Percentiles rank a stretch among this genome's conserved stretches.
Evolutionary conservation across 2,888 invertebrate species (phyloP).

Genomic region (Lepas anatifera): DNA sequence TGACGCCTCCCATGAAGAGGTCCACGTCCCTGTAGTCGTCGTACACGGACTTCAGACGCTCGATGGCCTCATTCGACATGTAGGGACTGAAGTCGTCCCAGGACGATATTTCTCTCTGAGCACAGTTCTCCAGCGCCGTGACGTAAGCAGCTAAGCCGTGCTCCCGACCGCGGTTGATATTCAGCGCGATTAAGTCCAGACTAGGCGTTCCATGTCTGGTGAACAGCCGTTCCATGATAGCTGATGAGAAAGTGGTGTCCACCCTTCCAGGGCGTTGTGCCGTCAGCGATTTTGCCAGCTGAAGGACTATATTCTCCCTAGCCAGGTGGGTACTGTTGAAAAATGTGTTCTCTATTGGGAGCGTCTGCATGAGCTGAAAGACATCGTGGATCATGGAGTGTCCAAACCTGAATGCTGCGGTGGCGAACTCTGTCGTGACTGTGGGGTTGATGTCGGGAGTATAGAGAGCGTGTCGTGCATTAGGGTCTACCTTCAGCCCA

Average conservation of each 20-base stretch:
- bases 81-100: conserved; percentile 38
- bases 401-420: conserved; percentile 22
- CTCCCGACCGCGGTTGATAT: conserved; percentile 44
- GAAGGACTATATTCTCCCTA: neutral
- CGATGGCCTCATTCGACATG: conserved; percentile 25
- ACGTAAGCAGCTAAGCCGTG: conserved; percentile 33
- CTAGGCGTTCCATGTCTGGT: conserved; percentile 25
- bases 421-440: conserved; percentile 20
- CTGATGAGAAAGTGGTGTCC: neutral
- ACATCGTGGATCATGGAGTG: conserved; percentile 21
- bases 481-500: neutral
- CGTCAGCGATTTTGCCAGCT: neutral
- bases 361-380: neutral
- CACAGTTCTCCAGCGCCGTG: conserved; percentile 28
- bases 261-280: neutral
- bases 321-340: neutral
- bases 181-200: conserved; percentile 41
- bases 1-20: conserved; percentile 63
- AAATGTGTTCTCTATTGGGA: neutral
- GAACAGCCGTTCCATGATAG: conserved; percentile 4
- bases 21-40: conserved; percentile 61
- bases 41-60: conserved; percentile 53
- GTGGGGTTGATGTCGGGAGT: conserved; percentile 11
- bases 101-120: conserved; percentile 29
- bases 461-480: conserved; percentile 13